phyloP scores from a whole-genome alignment of 2,888 invertebrate species.

The Torymus tubicola region DNA sequence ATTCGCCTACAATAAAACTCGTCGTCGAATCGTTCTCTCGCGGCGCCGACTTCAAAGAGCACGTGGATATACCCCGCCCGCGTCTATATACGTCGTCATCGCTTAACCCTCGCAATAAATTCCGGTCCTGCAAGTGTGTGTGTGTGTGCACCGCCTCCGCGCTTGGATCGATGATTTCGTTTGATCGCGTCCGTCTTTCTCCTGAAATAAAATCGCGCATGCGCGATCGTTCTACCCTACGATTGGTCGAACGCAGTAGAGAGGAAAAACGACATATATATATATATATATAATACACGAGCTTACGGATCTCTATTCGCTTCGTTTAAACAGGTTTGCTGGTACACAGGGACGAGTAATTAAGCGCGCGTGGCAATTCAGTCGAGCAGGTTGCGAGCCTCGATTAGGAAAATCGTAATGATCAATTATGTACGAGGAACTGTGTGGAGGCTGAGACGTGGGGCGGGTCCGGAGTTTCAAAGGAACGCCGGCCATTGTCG shows the following conservation, averaged over 20 bases:
- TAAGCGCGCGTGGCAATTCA: conserved; percentile 32
- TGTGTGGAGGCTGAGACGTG: not conserved
- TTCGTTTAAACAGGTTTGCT: conserved; percentile 39
- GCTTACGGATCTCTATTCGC: conserved; percentile 20
- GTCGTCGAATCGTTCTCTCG: conserved; percentile 24
- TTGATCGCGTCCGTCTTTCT: conserved; percentile 63
- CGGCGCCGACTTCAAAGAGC: conserved; percentile 23
- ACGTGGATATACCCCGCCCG: too few species aligned
- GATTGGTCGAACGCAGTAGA: not conserved
- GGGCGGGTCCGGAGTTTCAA: conserved; percentile 16
- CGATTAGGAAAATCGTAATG: conserved; percentile 55
- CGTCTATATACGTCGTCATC: not conserved
- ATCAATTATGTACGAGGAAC: conserved; percentile 42
- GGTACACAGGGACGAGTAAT: conserved; percentile 8
- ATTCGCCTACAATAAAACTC: conserved; percentile 21
- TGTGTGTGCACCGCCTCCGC: not conserved
- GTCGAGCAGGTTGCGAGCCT: conserved; percentile 3
- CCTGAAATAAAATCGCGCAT: conserved; percentile 28
- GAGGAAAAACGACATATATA: conserved; percentile 7
- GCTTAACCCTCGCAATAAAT: conserved; percentile 32
- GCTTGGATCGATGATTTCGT: conserved; percentile 64
- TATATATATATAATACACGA: too few species aligned
- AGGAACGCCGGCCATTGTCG: too few species aligned
- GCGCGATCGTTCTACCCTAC: conserved; percentile 41
- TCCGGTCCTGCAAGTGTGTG: conserved; percentile 1